Evolutionary conservation across 2,888 invertebrate species (phyloP).

Genomic region (Drosophila nigricruria): DNA sequence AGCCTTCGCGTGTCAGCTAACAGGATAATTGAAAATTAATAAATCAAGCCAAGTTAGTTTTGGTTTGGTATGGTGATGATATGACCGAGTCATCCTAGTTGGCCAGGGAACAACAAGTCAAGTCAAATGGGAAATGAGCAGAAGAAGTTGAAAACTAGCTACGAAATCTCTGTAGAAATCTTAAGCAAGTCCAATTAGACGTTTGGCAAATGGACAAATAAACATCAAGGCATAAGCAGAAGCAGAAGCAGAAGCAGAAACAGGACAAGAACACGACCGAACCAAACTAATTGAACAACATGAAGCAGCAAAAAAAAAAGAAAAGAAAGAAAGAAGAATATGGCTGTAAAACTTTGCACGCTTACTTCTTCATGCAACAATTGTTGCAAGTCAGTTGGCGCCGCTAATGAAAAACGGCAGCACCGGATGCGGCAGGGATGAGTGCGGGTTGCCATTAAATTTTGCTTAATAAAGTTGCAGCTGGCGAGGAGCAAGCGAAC

Average conservation of each 20-base stretch:
- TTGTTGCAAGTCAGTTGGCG: conserved; percentile 81
- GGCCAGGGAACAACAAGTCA: conserved; percentile 34
- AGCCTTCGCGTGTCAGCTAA: conserved; percentile 34
- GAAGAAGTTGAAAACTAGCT: conserved; percentile 22
- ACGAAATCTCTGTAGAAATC: conserved; percentile 78
- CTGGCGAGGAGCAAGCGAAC: conserved; percentile 47
- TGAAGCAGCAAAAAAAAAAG: conserved; percentile 68
- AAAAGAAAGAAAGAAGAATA: conserved; percentile 44
- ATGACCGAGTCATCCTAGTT: conserved; percentile 25
- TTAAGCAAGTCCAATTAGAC: conserved; percentile 80
- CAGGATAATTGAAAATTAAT: conserved; percentile 62
- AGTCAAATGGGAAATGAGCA: conserved; percentile 16
- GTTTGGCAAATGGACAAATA: conserved; percentile 78
- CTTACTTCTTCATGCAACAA: conserved; percentile 68
- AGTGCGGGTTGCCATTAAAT: conserved; percentile 67
- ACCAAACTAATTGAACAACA: conserved; percentile 78
- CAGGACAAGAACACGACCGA: conserved; percentile 38
- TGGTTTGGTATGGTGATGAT: conserved; percentile 31
- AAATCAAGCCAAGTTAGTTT: conserved; percentile 41
- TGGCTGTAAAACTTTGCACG: conserved; percentile 65
- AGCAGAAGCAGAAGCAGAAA: conserved; percentile 7
- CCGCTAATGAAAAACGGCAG: conserved; percentile 79
- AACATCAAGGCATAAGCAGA: conserved; percentile 36
- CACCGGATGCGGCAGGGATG: conserved; percentile 31
- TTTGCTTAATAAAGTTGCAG: conserved; percentile 82